Conservation (phyloP, 2,888 invertebrate genomes). For the Phragmatobia fuliginosa region DNA sequence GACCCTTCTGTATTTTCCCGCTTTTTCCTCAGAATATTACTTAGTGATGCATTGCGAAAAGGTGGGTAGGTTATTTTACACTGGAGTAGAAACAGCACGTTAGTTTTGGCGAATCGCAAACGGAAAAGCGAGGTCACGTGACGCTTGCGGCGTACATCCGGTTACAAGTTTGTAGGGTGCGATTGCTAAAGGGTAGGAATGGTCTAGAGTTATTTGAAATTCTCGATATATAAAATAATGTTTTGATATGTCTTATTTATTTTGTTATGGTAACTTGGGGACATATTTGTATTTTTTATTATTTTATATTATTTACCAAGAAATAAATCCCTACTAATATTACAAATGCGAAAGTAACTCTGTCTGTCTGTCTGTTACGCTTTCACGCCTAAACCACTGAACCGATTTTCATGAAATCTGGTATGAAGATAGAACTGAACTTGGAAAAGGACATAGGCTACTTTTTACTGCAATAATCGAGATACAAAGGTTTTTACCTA, state of each 20-base stretch:
- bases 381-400: too few relatives aligned
- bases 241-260: slow-evolving; percentile 29
- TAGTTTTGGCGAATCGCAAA: slow-evolving; percentile 65
- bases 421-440: too few relatives aligned
- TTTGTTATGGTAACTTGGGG: slow-evolving; percentile 18
- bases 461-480: too few relatives aligned
- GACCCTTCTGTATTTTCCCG: slow-evolving; percentile 32
- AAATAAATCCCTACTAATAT: too few relatives aligned
- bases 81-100: slow-evolving; percentile 61
- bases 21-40: slow-evolving; percentile 5
- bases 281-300: neutral
- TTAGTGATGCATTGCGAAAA: slow-evolving; percentile 5
- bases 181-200: slow-evolving; percentile 50
- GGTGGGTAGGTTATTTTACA: slow-evolving; percentile 30
- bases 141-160: slow-evolving; percentile 68
- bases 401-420: too few relatives aligned
- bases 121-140: slow-evolving; percentile 75
- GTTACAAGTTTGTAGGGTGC: slow-evolving; percentile 55
- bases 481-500: too few relatives aligned
- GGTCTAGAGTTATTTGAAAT: slow-evolving; percentile 40
- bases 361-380: too few relatives aligned
- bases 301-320: too few relatives aligned
- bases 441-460: too few relatives aligned
- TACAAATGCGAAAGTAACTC: too few relatives aligned
- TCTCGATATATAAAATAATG: slow-evolving; percentile 31